Percentiles rank a stretch among this genome's conserved stretches.
These are phyloP conservation scores for Urosaurus nigricauda DNA, from an alignment of 2,797 vertebrate genomes.

Conservation along the genomic window DNA sequence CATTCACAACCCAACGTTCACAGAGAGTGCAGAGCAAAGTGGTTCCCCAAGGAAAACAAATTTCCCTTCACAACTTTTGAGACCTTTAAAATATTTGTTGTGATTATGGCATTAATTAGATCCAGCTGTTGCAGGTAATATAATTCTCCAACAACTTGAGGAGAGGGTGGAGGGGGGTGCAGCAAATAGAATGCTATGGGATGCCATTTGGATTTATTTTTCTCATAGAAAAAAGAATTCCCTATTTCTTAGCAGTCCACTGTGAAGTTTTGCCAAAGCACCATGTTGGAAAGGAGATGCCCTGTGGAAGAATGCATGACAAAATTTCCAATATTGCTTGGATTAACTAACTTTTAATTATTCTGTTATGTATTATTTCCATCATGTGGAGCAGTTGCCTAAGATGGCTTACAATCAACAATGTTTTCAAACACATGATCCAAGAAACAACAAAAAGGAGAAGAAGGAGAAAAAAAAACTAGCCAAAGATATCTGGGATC, in stretches of 20 bases:
- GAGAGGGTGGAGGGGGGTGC: not conserved
- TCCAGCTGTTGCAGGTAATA: slow-evolving; percentile 72
- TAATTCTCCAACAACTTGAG: slow-evolving; percentile 62
- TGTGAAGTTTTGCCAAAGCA: not conserved
- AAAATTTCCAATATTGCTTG: not conserved
- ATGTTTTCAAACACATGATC: not conserved
- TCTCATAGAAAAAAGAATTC: slow-evolving; percentile 16
- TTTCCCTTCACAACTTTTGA: slow-evolving; percentile 70
- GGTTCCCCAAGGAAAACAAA: slow-evolving; percentile 63
- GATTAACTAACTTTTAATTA: not conserved
- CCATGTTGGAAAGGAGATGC: fast-evolving
- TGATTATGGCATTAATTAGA: slow-evolving; percentile 73
- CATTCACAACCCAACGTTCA: slow-evolving; percentile 39
- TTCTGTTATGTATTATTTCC: not conserved
- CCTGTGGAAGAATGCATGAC: not conserved
- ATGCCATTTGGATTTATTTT: slow-evolving; percentile 51
- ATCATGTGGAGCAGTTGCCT: not conserved
- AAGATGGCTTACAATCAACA: not conserved
- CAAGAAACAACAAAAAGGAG: not conserved
- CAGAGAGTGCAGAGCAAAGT: fast-evolving
- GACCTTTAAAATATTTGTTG: slow-evolving; percentile 72
- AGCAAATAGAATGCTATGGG: slow-evolving; percentile 33
- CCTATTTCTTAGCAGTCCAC: not conserved
- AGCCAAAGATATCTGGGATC: not conserved
- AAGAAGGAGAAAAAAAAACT: not conserved